Percentiles rank a stretch among this genome's conserved stretches.
These are phyloP conservation scores for Pseudanteris insignis DNA, from an alignment of 2,888 invertebrate species.

Conservation along the genomic window DNA sequence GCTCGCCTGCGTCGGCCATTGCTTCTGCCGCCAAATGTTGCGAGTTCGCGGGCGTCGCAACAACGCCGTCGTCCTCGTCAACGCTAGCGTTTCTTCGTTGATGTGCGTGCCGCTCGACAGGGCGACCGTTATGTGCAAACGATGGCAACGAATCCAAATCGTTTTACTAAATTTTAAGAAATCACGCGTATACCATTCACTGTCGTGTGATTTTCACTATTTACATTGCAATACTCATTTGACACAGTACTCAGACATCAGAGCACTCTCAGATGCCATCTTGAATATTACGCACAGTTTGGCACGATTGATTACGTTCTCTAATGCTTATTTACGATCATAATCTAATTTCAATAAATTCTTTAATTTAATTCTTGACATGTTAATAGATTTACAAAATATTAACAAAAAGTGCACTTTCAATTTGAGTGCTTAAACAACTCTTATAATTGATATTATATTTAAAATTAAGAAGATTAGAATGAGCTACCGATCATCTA, in stretches of 20 bases:
- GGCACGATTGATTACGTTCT: conserved; percentile 15
- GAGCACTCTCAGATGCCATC: conserved; percentile 66
- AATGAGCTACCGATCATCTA: too few species aligned
- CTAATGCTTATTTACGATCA: too few species aligned
- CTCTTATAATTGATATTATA: too few species aligned
- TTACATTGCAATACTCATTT: conserved; percentile 64
- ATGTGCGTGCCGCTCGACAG: conserved; percentile 5
- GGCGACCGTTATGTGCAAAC: background rate
- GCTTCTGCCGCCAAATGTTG: conserved; percentile 18
- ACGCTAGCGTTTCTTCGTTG: background rate
- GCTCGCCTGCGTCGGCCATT: conserved; percentile 9
- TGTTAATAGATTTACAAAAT: too few species aligned
- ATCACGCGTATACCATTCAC: conserved; percentile 20
- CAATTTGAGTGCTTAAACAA: too few species aligned
- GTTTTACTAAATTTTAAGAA: background rate
- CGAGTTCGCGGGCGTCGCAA: conserved; percentile 43
- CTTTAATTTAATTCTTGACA: too few species aligned
- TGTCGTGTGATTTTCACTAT: conserved; percentile 52
- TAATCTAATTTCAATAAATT: too few species aligned
- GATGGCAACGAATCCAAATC: background rate
- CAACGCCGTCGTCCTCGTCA: conserved; percentile 33
- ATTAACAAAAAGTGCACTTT: too few species aligned
- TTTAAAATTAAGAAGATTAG: too few species aligned
- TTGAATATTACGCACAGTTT: conserved; percentile 53
- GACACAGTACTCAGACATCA: conserved; percentile 65